phyloP scores from a whole-genome alignment of 92 coral and sea anemone genomes.

The Bergia sp. region DNA sequence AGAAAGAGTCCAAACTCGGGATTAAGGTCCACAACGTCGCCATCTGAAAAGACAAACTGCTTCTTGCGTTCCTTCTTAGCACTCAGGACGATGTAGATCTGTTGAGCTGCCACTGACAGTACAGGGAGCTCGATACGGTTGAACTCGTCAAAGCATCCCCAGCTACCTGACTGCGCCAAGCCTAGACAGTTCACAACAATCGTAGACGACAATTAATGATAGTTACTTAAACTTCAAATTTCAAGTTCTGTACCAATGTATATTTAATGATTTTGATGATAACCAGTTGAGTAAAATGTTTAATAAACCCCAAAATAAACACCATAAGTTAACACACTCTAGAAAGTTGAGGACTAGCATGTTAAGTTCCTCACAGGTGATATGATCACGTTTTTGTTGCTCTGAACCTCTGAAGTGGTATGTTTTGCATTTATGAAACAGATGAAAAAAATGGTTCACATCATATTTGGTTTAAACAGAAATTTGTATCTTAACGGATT shows the following conservation, averaged over 20 bases:
- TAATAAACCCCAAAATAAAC: too few relatives aligned
- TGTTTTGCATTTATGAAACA: too few relatives aligned
- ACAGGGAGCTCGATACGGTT: slow-evolving; percentile 95
- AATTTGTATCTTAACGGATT: too few relatives aligned
- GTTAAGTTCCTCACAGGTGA: background rate
- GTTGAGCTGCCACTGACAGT: slow-evolving; percentile 91
- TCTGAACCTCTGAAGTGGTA: too few relatives aligned
- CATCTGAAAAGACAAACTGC: slow-evolving; percentile 85
- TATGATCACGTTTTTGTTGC: too few relatives aligned
- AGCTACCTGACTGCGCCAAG: slow-evolving; percentile 90
- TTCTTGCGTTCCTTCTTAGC: slow-evolving; percentile 93
- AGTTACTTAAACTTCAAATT: background rate
- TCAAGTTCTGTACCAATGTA: background rate
- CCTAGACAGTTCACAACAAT: slow-evolving; percentile 48
- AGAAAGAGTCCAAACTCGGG: slow-evolving; percentile 91
- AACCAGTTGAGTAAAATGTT: background rate
- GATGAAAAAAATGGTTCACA: too few relatives aligned
- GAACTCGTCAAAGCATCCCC: slow-evolving; percentile 94
- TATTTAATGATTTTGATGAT: background rate
- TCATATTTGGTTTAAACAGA: too few relatives aligned
- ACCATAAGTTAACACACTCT: too few relatives aligned
- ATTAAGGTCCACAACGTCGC: slow-evolving; percentile 86
- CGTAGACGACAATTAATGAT: background rate
- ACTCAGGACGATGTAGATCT: slow-evolving; percentile 85
- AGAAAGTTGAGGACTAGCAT: background rate